A percentile compares a stretch with the other conserved stretches of the same genome.
These are phyloP conservation scores for Spinus olivaceus DNA, from an alignment of 2,797 vertebrate genomes.

Conservation along the genomic window DNA sequence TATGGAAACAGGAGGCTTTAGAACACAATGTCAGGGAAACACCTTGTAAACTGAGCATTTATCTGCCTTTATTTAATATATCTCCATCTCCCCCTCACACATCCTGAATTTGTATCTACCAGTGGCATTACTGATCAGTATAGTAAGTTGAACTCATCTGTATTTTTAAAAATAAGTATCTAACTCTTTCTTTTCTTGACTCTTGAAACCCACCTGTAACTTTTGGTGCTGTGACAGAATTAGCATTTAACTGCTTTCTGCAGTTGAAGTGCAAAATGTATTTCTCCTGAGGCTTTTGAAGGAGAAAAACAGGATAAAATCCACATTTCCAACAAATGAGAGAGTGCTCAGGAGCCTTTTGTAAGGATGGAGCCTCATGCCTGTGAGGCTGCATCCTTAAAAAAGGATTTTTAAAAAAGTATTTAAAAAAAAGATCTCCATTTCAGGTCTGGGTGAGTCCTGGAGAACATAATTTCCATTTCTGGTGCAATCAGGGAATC, in stretches of 20 bases:
- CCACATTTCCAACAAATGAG: neutral
- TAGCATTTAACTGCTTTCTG: neutral
- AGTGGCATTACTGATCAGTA: neutral
- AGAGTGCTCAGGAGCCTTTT: neutral
- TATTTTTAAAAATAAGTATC: neutral
- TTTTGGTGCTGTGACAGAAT: neutral
- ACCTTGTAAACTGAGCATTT: fast-evolving
- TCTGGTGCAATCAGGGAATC: neutral
- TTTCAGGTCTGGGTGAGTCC: neutral
- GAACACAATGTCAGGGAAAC: neutral
- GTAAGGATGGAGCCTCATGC: neutral
- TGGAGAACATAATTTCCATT: neutral
- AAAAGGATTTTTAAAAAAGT: too few relatives aligned
- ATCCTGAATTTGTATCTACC: neutral
- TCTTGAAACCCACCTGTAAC: neutral
- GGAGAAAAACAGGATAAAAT: neutral
- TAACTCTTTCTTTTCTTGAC: neutral
- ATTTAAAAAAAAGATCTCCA: neutral
- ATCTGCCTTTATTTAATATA: neutral
- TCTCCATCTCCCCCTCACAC: neutral
- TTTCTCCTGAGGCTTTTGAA: neutral
- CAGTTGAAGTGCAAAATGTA: neutral
- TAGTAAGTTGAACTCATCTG: neutral
- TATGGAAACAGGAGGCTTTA: neutral
- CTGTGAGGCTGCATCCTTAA: neutral